Evolutionary conservation across 1,140 invertebrate genomes (phyloP), one percentile per base, ranked within the genome.

Genomic region (Pseudomyrmex pallidus): DNA sequence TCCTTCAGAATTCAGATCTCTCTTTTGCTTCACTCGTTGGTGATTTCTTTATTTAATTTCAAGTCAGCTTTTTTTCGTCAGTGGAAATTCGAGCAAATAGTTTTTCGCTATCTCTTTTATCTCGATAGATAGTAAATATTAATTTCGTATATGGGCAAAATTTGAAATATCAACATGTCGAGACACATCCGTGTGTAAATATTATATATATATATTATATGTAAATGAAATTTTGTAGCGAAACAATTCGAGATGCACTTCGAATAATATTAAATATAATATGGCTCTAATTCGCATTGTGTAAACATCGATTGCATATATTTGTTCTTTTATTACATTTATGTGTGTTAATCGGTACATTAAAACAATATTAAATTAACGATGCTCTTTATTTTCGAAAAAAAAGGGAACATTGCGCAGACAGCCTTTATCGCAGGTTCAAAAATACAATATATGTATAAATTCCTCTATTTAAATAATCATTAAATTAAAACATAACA

Each of bases 161-260:
- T 17, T 77, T 1, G 22, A 54, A n/a, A 44, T 66, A 64, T 35
- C 15, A 57, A 35, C 35, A 35, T 52, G 22, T 35, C 59, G 20
- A 63, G 12, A 1, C 13, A 13, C n/a, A 66, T 15, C 22, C 35
- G 35, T 35, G 35, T 35, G 5, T 35, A 35, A 20, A 35, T 15
- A 5, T 52, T 15, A 12, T 44, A 44, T 35, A 68, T 56, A 44
- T n/a, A 10, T 57, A 68, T 78, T 78, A 57, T 13, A 48, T 2
- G 22, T n/a, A 72, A 72, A 72, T 50, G 64, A 61, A 59, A 59
- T 61, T 72, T 80, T 20, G 72, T 72, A 59, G 46, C n/a, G 13
- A 12, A 68, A n/a, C 5, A 57, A 68, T 20, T 46, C 52, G 15
- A 57, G 8, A 68, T 1, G 22, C 22, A 80, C 10, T 8, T 59